Evolutionary conservation across 2,888 invertebrate genomes (phyloP), one percentile per base, ranked within the genome.

Genomic region (Synanthedon andrenaeformis): DNA sequence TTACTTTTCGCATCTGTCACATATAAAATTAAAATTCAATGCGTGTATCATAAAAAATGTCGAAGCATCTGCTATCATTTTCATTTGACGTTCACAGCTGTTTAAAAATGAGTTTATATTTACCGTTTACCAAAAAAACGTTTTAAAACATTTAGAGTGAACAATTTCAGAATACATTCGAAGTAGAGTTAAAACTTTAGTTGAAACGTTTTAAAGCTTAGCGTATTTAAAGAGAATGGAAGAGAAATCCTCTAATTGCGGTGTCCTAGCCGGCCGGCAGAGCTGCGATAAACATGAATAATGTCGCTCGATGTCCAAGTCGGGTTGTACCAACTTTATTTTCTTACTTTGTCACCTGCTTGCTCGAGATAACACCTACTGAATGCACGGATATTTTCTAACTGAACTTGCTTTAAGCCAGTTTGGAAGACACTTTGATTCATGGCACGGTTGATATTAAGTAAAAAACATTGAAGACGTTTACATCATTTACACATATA

Each of bases 241-340:
- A 58, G 64, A 70, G 63, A 62, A 79, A 79, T 79, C 71, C 75
- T 77, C 76, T 85, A 85, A 86, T 86, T 85, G 83, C 79, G 78
- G 76, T 66, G 72, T 76, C 79, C 71, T 65, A 65, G 62, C 35
- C 63, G 66, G 63, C 64, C 59, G 63, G 64, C 63, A 41, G 51
- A 23, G 62, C 62, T 58, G 67, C 73, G 85, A 86, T 86, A 85
- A 86, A 84, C 84, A 79, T 84, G 85, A 86, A 82, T 84, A 79
- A 85, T 84, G 84, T 79, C 74, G 68, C 63, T 67, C 72, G 67
- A 74, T 78, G 84, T 79, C 82, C 82, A 71, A 79, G 79, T 74
- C 67, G 67, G 65, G 14, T 60, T 58, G 53, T 59, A 56, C 59
- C 60, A 72, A 82, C 76, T 83, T 79, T 77, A 79, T 82, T 80